Conservation (phyloP, 2,797 vertebrate species). For the Erpetoichthys calabaricus region DNA sequence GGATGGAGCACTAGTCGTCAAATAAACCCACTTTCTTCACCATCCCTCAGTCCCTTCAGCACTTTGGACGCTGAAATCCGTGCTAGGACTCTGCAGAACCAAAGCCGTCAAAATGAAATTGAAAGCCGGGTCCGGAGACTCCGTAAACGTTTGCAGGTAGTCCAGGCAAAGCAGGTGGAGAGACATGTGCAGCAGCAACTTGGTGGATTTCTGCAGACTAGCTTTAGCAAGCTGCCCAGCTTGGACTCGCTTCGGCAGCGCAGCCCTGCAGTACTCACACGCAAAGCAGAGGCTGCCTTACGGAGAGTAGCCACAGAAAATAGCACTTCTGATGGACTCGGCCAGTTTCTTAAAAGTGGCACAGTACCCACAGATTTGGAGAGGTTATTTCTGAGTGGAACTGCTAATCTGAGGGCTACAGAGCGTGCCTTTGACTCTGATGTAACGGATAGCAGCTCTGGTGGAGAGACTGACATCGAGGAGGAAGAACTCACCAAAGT, state of each 20-base stretch:
- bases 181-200: conserved; percentile 90
- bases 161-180: conserved; percentile 94
- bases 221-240: conserved; percentile 59
- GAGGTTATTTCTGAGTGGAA: conserved; percentile 75
- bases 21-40: conserved; percentile 23
- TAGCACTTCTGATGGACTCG: conserved; percentile 50
- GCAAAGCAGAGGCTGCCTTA: conserved; percentile 54
- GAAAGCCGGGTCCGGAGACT: conserved; percentile 76
- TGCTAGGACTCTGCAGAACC: conserved; percentile 65
- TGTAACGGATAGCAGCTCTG: conserved; percentile 91
- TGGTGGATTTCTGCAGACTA: conserved; percentile 78
- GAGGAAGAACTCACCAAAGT: conserved; percentile 80
- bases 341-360: conserved; percentile 72
- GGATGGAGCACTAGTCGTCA: conserved; percentile 31
- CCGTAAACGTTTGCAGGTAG: conserved; percentile 87
- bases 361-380: conserved; percentile 75
- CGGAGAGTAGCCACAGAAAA: conserved; percentile 49
- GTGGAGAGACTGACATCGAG: conserved; percentile 87
- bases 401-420: conserved; percentile 68
- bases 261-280: conserved; percentile 61
- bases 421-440: conserved; percentile 91
- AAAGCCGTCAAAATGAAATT: conserved; percentile 71
- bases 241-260: conserved; percentile 52
- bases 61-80: conserved; percentile 61
- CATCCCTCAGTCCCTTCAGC: conserved; percentile 29